Base-by-base conservation (phyloP, 2,113 vertebrate genomes). In the Raja brachyura region DNA sequence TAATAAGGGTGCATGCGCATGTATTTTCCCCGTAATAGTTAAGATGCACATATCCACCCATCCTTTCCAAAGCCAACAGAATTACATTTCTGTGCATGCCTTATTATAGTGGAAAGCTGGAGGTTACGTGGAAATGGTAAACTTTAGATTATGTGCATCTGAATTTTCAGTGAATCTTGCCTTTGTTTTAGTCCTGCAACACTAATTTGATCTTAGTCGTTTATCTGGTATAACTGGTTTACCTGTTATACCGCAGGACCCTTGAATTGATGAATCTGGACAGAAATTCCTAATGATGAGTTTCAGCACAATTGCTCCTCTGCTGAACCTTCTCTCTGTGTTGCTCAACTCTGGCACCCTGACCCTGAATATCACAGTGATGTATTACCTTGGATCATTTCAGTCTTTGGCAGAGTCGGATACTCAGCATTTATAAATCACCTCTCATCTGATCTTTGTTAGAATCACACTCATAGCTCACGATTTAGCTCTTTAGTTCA, bases 361-460 rank as follows among this genome's bases (percentile, higher is more conserved):
- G 28, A 28, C 25, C 56, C 61, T 63, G 56, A 63, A 86, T 61
- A 63, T 11, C 31, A n/a, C n/a, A n/a, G 28, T 86, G 83, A 86
- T 93, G 16, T 78, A 93, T 93, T 76, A 93, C 70, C 22, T 73
- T 75, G 68, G 56, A 77, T 39, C 74, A 54, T n/a, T 56, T 93
- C 73, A 76, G 93, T 48, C 93, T 75, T 76, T 76, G 66, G 70
- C 83, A 86, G 59, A 63, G 28, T 63, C 59, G 14, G 28, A n/a
- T n/a, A 86, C n/a, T 86, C 16, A 31, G n/a, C 59, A 76, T 10
- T 75, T 74, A 14, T 70, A 33, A 76, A 93, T 76, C 16, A 48
- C 73, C 16, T 76, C 14, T 59, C 39, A 76, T 39, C 4, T 16
- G 18, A 63, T 20, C 93, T 78, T 33, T 56, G 59, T 88, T 63